These are phyloP conservation scores for Porites evermanni DNA, from an alignment of 92 coral and sea anemone genomes.

Conservation along the genomic window DNA sequence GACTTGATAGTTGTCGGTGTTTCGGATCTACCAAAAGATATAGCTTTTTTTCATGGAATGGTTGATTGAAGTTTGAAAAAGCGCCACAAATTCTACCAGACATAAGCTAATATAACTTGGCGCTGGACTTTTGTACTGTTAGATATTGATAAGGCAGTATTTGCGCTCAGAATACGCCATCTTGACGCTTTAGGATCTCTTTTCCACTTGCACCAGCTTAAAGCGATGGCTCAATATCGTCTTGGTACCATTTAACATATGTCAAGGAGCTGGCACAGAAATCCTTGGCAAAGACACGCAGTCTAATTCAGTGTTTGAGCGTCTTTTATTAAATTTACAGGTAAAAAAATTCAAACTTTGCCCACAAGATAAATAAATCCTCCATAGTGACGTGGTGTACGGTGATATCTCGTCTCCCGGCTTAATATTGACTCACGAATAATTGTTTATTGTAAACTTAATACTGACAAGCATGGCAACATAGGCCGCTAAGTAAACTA, in stretches of 20 bases:
- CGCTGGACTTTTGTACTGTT: slow-evolving; percentile 40
- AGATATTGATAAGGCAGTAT: slow-evolving; percentile 38
- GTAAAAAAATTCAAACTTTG: slow-evolving; percentile 9
- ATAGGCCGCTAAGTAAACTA: slow-evolving; percentile 14
- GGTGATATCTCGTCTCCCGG: background rate
- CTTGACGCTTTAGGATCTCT: slow-evolving; percentile 29
- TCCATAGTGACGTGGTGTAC: slow-evolving; percentile 2
- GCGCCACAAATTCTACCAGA: slow-evolving; percentile 40
- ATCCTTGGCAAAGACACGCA: slow-evolving; percentile 7
- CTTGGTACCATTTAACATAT: background rate
- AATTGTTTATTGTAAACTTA: slow-evolving; percentile 49
- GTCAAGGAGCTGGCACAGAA: background rate
- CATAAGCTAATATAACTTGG: slow-evolving; percentile 24
- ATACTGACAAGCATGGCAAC: slow-evolving; percentile 37
- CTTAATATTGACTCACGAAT: slow-evolving; percentile 22
- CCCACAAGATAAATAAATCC: background rate
- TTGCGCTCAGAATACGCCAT: slow-evolving; percentile 33
- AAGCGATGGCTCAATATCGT: slow-evolving; percentile 31
- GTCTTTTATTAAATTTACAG: background rate
- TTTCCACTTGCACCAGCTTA: slow-evolving; percentile 29
- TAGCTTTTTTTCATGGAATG: slow-evolving; percentile 2
- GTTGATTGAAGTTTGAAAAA: slow-evolving; percentile 19
- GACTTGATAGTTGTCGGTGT: background rate
- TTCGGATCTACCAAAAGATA: slow-evolving; percentile 1
- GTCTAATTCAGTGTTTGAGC: background rate